phyloP scores from a whole-genome alignment of 2,888 invertebrate species.

The Euplagia quadripunctaria region DNA sequence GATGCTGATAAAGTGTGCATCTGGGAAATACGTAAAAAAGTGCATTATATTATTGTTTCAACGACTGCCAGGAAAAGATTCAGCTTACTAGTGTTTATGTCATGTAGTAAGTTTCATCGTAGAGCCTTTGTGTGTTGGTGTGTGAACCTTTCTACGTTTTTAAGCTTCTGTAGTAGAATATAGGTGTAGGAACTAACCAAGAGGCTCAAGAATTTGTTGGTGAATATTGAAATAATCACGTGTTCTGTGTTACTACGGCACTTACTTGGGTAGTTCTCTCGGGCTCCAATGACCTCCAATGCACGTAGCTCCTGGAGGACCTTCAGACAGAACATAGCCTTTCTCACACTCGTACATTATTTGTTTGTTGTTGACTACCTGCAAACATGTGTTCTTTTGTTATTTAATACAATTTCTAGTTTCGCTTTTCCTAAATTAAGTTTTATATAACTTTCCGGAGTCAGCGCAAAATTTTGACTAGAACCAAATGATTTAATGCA shows the following conservation, averaged over 20 bases:
- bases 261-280: slow-evolving; percentile 92
- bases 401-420: background rate
- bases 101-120: too few relatives aligned
- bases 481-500: too few relatives aligned
- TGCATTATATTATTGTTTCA: background rate
- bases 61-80: background rate
- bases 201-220: too few relatives aligned
- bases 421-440: too few relatives aligned
- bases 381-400: slow-evolving; percentile 29
- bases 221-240: background rate
- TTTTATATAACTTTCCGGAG: background rate
- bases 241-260: background rate
- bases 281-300: slow-evolving; percentile 98
- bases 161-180: background rate
- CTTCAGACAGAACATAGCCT: slow-evolving; percentile 94
- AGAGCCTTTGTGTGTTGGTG: background rate
- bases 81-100: background rate
- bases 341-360: slow-evolving; percentile 98
- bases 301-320: slow-evolving; percentile 97
- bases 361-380: slow-evolving; percentile 95
- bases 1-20: slow-evolving; percentile 95
- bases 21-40: slow-evolving; percentile 63
- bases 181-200: too few relatives aligned
- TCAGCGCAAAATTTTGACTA: too few relatives aligned
- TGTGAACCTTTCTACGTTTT: background rate